These are phyloP conservation scores for Phengaris arion DNA, from an alignment of 2,888 invertebrate genomes.

Conservation along the genomic window DNA sequence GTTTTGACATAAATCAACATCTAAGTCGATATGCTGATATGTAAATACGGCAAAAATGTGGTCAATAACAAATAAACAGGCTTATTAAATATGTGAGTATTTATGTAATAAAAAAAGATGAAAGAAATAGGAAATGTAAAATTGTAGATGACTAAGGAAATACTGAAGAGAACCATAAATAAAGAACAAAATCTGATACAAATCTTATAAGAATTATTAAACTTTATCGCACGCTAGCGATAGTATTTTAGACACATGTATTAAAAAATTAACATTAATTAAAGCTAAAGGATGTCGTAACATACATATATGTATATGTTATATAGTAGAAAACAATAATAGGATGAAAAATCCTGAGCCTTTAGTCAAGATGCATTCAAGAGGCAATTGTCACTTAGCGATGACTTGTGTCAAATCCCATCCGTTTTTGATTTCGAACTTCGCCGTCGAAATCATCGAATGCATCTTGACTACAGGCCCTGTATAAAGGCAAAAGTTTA, in stretches of 20 bases:
- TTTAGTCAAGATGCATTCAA: too few species aligned
- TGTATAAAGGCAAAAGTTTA: neutral
- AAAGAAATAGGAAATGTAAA: neutral
- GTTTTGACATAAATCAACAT: too few species aligned
- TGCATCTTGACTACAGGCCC: too few species aligned
- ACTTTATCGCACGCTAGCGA: neutral
- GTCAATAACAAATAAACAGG: neutral
- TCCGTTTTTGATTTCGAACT: too few species aligned
- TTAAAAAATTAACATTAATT: conserved; percentile 5
- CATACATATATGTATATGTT: neutral
- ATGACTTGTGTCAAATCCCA: too few species aligned
- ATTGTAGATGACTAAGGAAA: neutral
- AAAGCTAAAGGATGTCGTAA: neutral
- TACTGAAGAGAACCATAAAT: neutral
- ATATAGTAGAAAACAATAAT: neutral
- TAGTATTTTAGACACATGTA: neutral
- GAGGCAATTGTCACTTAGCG: too few species aligned
- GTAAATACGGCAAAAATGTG: too few species aligned
- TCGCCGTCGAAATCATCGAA: too few species aligned
- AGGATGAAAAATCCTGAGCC: neutral
- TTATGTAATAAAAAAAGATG: neutral
- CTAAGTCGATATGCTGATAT: too few species aligned
- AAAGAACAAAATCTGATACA: neutral
- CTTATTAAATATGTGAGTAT: neutral
- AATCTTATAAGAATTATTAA: conserved; percentile 5